A percentile compares a stretch with the other conserved stretches of the same genome.
phyloP scores from a whole-genome alignment of 2,113 vertebrate genomes.

The Myocastor coypus region DNA sequence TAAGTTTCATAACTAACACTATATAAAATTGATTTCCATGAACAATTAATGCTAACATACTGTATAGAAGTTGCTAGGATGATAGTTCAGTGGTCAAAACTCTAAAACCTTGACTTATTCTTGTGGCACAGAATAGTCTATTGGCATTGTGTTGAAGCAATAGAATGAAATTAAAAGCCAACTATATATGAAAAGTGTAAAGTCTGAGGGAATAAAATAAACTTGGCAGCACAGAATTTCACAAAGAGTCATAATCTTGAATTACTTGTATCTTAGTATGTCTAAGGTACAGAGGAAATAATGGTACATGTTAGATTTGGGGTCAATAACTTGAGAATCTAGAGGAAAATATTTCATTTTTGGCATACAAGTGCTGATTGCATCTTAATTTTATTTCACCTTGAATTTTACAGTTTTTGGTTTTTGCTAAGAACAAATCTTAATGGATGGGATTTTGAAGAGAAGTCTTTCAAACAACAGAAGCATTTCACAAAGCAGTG shows the following conservation, averaged over 20 bases:
- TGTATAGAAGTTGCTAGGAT: not conserved
- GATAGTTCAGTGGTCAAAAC: not conserved
- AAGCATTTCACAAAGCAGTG: not conserved
- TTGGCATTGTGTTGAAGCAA: not conserved
- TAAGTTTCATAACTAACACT: not conserved
- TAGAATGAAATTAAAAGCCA: not conserved
- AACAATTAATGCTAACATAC: not conserved
- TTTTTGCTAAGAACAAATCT: not conserved
- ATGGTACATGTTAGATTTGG: not conserved
- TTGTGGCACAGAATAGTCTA: not conserved
- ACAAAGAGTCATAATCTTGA: not conserved
- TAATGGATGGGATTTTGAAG: not conserved
- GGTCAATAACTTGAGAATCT: not conserved
- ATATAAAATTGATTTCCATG: not conserved
- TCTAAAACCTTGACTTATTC: not conserved
- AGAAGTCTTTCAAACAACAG: not conserved
- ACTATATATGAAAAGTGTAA: not conserved
- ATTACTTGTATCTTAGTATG: not conserved
- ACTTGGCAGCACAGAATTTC: not conserved
- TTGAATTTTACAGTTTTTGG: not conserved
- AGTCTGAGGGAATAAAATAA: not conserved
- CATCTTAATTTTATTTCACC: conserved; percentile 19
- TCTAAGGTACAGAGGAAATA: not conserved
- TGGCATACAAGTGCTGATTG: not conserved
- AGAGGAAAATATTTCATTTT: not conserved